Base-by-base conservation (phyloP, 2,797 vertebrate genomes). In the Myiotriccus ornatus region DNA sequence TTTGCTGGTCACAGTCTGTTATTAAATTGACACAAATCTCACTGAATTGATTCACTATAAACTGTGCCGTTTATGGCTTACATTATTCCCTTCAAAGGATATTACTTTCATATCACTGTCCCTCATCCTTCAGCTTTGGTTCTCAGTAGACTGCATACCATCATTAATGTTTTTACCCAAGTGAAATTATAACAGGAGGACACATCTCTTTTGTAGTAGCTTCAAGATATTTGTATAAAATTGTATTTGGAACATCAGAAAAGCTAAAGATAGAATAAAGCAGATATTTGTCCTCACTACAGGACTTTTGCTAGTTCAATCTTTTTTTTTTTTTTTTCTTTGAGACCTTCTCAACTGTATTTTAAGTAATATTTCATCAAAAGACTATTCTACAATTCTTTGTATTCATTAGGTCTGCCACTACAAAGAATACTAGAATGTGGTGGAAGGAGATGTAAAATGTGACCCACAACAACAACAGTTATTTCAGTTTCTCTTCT, bases 391-490 rank as follows among this genome's bases (percentile, higher is more conserved):
- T 5, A 69, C 1, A 32, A 24, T 47, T 78, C 8, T 13, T 44
- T 88, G 17, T 12, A 47, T 59, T 74, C 2, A 32, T 74, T 55
- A 47, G 24, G 4, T 62, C 24, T 65, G 53, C 7, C 13, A 27
- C 19, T 28, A 50, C 18, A 83, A 81, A 67, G 32, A 53, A 57
- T 17, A 50, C 5, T 59, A 47, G 28, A 69, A 52, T 63, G 16
- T 27, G 8, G 10, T 59, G 7, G n/a, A 87, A 87, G 1, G 4
- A 52, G 10, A 17, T 17, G 13, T 14, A 74, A 82, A 79, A 55
- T 21, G 8, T 63, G 44, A 41, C 6, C 9, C 0, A 1, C 18
- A 59, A 9, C 12, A 49, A 9, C 2, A 5, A 41, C 1, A 8
- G 20, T 49, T 18, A 65, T 64, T 84, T 71, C 24, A 50, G 23